phyloP scores from a whole-genome alignment of 2,113 vertebrate genomes.

The Xiphophorus hellerii region DNA sequence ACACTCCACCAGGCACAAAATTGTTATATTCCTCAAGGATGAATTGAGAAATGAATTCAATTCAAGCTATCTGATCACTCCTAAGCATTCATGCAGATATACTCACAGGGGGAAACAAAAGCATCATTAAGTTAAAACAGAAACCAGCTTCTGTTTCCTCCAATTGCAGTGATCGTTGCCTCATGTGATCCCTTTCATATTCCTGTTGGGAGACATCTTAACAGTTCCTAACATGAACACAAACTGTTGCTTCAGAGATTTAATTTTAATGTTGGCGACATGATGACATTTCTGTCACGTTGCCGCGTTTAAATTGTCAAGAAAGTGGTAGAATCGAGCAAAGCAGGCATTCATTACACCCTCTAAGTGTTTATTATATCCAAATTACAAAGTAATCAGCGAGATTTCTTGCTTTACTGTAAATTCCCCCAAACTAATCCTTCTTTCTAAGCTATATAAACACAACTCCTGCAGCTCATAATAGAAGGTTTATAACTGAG shows the following conservation, averaged over 20 bases:
- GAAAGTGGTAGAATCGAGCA: conserved; percentile 42
- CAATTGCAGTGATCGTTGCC: conserved; percentile 47
- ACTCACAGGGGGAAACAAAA: neutral
- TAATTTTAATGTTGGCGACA: conserved; percentile 32
- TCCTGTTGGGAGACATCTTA: conserved; percentile 20
- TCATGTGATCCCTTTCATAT: conserved; percentile 47
- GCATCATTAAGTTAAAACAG: conserved; percentile 31
- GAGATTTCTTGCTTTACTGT: conserved; percentile 43
- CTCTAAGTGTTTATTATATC: conserved; percentile 48
- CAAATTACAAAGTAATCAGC: conserved; percentile 53
- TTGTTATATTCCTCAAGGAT: conserved; percentile 65
- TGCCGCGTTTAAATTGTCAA: conserved; percentile 21
- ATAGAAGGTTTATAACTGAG: conserved; percentile 37
- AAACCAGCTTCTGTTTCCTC: conserved; percentile 44
- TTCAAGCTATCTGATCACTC: conserved; percentile 50
- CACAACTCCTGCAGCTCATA: conserved; percentile 18
- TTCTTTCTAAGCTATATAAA: conserved; percentile 33
- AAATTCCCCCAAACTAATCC: conserved; percentile 30
- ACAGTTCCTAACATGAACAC: conserved; percentile 48
- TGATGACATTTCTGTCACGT: conserved; percentile 10
- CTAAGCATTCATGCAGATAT: neutral
- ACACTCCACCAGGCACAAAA: conserved; percentile 39
- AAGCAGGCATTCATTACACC: conserved; percentile 44
- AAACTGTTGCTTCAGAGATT: conserved; percentile 39
- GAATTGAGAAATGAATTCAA: conserved; percentile 62